These are phyloP conservation scores for Nesogale talazaci DNA, from an alignment of 2,113 vertebrate species.

Conservation along the genomic window DNA sequence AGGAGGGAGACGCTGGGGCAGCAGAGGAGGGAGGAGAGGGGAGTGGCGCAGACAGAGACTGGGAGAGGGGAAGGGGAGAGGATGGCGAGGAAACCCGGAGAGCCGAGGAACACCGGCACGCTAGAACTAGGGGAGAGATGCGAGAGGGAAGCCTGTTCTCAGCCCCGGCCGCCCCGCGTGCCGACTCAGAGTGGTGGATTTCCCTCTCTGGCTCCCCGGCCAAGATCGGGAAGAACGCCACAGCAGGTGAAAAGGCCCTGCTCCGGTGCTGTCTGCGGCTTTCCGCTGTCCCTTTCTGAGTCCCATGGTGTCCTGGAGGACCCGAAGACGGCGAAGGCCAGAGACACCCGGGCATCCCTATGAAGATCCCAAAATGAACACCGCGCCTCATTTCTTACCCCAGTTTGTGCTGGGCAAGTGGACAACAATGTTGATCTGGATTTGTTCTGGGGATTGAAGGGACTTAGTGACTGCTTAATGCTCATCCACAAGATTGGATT, in stretches of 20 bases:
- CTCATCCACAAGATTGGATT: slow-evolving; percentile 73
- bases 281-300: background rate
- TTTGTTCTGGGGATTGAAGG: slow-evolving; percentile 73
- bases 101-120: background rate
- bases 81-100: background rate
- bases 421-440: slow-evolving; percentile 67
- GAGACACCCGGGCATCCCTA: background rate
- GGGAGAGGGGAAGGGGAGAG: background rate
- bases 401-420: slow-evolving; percentile 65
- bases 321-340: background rate
- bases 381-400: slow-evolving; percentile 37
- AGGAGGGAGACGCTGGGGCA: background rate
- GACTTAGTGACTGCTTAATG: slow-evolving; percentile 66
- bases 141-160: background rate
- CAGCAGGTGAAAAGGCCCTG: background rate
- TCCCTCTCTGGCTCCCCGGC: background rate
- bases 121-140: background rate
- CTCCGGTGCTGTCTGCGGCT: background rate
- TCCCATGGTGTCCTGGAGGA: background rate
- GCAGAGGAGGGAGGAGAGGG: background rate
- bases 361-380: background rate
- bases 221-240: background rate
- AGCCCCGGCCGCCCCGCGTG: background rate
- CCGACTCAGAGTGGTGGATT: background rate
- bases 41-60: background rate